phyloP scores from a whole-genome alignment of 1,140 invertebrate species.

The Bactericera cockerelli region DNA sequence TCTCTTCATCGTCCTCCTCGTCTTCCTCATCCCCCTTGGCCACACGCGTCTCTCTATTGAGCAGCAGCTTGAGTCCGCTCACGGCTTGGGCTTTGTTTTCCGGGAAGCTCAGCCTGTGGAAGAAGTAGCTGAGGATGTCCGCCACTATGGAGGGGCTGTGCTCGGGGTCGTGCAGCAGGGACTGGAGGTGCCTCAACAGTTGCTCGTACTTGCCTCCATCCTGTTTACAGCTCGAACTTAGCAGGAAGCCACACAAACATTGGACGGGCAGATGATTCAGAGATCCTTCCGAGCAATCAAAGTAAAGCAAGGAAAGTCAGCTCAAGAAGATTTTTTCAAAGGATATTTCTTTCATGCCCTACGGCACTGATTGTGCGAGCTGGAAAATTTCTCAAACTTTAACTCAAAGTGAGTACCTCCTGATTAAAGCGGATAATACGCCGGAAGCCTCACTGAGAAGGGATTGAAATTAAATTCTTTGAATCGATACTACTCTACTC shows the following conservation, averaged over 20 bases:
- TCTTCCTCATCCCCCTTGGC: constrained; percentile 20
- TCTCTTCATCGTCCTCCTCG: constrained; percentile 23
- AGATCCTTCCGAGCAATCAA: constrained; percentile 80
- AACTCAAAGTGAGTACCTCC: too few species aligned
- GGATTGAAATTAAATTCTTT: background rate
- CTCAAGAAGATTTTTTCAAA: too few species aligned
- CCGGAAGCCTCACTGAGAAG: background rate
- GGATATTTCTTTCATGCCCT: too few species aligned
- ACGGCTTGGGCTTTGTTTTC: constrained; percentile 64
- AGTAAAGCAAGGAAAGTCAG: too few species aligned
- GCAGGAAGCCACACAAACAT: constrained; percentile 87
- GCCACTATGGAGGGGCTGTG: constrained; percentile 42
- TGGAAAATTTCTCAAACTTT: too few species aligned
- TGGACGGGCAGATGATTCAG: constrained; percentile 76
- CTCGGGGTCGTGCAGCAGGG: constrained; percentile 42
- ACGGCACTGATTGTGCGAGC: too few species aligned
- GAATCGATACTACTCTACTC: background rate
- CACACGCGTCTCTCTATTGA: background rate
- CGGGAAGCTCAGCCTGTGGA: constrained; percentile 66
- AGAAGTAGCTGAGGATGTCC: constrained; percentile 85
- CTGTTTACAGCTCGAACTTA: constrained; percentile 46
- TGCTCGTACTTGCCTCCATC: constrained; percentile 57
- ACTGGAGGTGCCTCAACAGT: constrained; percentile 57
- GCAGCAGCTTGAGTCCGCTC: background rate
- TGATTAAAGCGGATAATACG: too few species aligned